Percentiles rank a stretch among this genome's conserved stretches.
These are phyloP conservation scores for Eristalis intricaria DNA, from an alignment of 2,888 invertebrate species.

Conservation along the genomic window DNA sequence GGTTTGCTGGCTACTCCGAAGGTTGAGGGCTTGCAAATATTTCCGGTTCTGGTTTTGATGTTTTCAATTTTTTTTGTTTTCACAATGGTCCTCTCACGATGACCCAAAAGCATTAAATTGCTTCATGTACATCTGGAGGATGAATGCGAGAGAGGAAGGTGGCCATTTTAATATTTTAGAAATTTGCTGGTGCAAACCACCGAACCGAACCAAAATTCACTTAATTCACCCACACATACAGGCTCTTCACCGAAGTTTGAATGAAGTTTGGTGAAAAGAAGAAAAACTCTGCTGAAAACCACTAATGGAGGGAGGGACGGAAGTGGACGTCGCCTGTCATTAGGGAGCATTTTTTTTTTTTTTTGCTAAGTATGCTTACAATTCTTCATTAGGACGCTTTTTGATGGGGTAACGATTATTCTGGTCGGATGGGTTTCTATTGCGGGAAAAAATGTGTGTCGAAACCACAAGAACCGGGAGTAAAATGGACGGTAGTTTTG, in stretches of 20 bases:
- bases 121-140: not conserved
- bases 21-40: constrained; percentile 3
- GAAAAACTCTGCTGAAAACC: not conserved
- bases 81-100: not conserved
- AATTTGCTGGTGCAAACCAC: constrained; percentile 41
- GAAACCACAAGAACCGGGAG: not conserved
- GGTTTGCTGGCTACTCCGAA: constrained; percentile 1
- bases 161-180: constrained; percentile 13
- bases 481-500: not conserved
- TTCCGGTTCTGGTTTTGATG: not conserved
- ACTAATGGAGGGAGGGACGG: not conserved
- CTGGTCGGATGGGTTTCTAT: not conserved
- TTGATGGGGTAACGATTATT: not conserved
- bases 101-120: constrained; percentile 39
- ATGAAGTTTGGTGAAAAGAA: not conserved
- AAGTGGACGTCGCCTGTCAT: constrained; percentile 12
- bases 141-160: not conserved
- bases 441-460: not conserved
- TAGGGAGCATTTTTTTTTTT: not conserved
- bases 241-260: not conserved
- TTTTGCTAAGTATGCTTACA: not conserved
- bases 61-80: not conserved
- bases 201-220: constrained; percentile 36
- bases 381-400: constrained; percentile 2
- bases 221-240: constrained; percentile 23